phyloP scores from a whole-genome alignment of 2,888 invertebrate genomes.

The Anthophora plumipes region DNA sequence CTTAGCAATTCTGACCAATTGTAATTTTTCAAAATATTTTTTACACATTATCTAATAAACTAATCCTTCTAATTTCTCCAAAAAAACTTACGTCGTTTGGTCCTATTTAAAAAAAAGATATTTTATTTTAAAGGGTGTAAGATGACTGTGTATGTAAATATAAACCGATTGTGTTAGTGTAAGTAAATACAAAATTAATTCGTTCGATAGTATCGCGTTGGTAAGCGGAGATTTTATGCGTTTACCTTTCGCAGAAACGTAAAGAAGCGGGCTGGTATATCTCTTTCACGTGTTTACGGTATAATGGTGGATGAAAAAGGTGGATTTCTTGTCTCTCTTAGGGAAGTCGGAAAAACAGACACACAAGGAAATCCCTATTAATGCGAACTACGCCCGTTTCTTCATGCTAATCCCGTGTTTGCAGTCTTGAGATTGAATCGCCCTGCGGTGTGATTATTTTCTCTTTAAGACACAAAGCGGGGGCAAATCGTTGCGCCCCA shows the following conservation, averaged over 20 bases:
- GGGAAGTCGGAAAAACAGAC: constrained; percentile 9
- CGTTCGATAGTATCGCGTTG: background rate
- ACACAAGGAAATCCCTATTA: constrained; percentile 51
- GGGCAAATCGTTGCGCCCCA: background rate
- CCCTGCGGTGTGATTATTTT: constrained; percentile 47
- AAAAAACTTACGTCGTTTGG: too few species aligned
- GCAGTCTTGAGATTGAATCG: constrained; percentile 38
- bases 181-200: background rate
- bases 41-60: too few species aligned
- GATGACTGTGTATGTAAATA: too few species aligned
- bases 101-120: too few species aligned
- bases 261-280: background rate
- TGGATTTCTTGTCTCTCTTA: background rate
- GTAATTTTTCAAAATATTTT: too few species aligned
- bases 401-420: constrained; percentile 33
- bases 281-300: constrained; percentile 3
- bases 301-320: constrained; percentile 6
- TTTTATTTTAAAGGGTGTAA: too few species aligned
- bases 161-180: too few species aligned
- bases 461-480: constrained; percentile 10
- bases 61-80: too few species aligned
- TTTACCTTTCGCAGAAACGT: background rate
- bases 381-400: constrained; percentile 43
- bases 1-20: too few species aligned
- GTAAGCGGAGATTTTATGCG: background rate